phyloP scores from a whole-genome alignment of 2,888 invertebrate species.

The Diaprepes abbreviatus region DNA sequence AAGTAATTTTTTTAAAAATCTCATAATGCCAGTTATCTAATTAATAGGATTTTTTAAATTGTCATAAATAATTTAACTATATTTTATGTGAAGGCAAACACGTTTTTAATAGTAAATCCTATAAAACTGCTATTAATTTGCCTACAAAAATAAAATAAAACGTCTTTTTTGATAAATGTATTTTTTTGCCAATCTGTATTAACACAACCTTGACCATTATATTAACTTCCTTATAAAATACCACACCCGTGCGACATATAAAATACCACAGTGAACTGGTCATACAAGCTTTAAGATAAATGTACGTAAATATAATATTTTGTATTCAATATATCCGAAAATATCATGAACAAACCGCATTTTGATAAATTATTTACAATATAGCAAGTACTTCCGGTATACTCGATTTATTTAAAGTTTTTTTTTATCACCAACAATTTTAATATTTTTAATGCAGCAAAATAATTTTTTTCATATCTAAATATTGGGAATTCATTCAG shows the following conservation, averaged over 20 bases:
- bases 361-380: background rate
- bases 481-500: no score
- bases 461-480: no score
- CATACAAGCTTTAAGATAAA: no score
- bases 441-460: no score
- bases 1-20: no score
- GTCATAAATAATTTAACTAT: background rate
- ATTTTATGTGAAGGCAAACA: conserved; percentile 1
- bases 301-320: background rate
- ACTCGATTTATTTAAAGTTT: no score
- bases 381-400: background rate
- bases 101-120: background rate
- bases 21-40: no score
- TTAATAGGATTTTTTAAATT: no score
- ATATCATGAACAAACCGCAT: background rate
- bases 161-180: conserved; percentile 1
- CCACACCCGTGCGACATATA: conserved; percentile 6
- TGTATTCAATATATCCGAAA: background rate
- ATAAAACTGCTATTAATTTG: background rate
- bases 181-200: conserved; percentile 14
- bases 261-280: background rate
- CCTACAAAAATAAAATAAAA: background rate
- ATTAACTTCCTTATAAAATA: conserved; percentile 23
- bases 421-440: no score
- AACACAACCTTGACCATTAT: conserved; percentile 17